Conservation (phyloP, 2,797 vertebrate species). For the Myotis myotis region DNA sequence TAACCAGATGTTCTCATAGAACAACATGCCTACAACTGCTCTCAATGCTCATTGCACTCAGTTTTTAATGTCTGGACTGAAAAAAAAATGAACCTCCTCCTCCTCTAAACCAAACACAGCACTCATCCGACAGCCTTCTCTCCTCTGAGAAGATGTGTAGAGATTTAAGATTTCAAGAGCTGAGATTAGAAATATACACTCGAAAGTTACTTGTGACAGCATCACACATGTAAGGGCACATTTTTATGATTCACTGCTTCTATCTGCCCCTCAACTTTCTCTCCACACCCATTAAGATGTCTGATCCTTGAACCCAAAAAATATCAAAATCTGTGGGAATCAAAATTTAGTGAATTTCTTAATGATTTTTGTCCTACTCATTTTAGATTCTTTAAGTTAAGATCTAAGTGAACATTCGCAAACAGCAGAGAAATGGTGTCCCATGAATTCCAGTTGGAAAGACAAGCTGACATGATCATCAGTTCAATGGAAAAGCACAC, state of each 20-base stretch:
- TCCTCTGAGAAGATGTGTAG: not conserved
- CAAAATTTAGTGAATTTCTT: not conserved
- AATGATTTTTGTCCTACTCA: not conserved
- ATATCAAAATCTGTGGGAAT: not conserved
- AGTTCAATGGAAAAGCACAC: not conserved
- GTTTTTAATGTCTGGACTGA: not conserved
- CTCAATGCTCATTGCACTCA: not conserved
- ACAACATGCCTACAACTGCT: not conserved
- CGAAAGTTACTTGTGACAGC: constrained; percentile 36
- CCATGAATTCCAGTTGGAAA: not conserved
- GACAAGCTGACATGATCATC: not conserved
- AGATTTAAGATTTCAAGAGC: constrained; percentile 22
- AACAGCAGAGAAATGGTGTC: not conserved
- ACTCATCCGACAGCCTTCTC: not conserved
- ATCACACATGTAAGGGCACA: constrained; percentile 51
- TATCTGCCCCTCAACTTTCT: not conserved
- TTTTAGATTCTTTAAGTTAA: not conserved
- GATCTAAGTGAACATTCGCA: not conserved
- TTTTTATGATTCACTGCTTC: constrained; percentile 61
- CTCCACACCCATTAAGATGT: not conserved
- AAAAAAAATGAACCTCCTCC: not conserved
- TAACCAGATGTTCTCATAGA: not conserved
- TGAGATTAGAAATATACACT: constrained; percentile 36
- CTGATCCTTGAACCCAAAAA: not conserved
- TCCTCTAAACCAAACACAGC: not conserved